Percentiles rank a stretch among this genome's conserved stretches.
Conservation (phyloP, 2,888 invertebrate species). For the Rapana venosa region DNA sequence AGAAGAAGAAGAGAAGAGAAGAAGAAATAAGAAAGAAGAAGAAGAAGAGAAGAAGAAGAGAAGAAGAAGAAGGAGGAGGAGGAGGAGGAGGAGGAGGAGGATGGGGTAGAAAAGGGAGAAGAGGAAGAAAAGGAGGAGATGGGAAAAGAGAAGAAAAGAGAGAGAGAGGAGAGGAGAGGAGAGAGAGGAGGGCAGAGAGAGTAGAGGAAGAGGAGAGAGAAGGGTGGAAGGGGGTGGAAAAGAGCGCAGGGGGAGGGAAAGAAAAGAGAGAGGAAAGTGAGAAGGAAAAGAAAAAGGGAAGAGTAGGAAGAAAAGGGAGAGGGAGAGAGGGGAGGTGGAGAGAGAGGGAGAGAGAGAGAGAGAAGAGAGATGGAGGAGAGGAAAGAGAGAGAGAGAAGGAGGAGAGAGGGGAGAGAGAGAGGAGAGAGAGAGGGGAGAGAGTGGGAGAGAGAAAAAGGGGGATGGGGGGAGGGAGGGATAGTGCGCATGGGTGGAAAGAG, state of each 20-base stretch:
- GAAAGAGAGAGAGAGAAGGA: too few relatives aligned
- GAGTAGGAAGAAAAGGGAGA: not conserved
- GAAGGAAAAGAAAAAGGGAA: not conserved
- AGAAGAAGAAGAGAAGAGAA: not conserved
- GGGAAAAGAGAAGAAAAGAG: not conserved
- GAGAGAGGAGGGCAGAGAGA: not conserved
- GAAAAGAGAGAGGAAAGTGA: not conserved
- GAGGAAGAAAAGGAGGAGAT: not conserved
- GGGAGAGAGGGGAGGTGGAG: not conserved
- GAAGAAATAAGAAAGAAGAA: not conserved
- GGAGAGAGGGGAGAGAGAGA: too few relatives aligned
- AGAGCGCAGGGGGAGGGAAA: not conserved
- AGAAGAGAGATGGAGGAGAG: too few relatives aligned
- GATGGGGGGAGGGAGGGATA: too few relatives aligned
- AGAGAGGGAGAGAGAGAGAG: not conserved
- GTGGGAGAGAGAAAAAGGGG: too few relatives aligned
- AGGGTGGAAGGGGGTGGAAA: not conserved
- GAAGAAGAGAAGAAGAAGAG: not conserved
- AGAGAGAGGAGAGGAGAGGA: not conserved
- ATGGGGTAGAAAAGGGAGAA: too few relatives aligned
- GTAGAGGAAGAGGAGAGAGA: not conserved
- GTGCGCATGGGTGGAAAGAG: too few relatives aligned
- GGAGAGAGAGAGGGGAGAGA: too few relatives aligned
- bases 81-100: not conserved
- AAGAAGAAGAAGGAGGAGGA: not conserved